Evolutionary conservation across 2,797 vertebrate genomes (phyloP).

Genomic region (Clarias pachynema): DNA sequence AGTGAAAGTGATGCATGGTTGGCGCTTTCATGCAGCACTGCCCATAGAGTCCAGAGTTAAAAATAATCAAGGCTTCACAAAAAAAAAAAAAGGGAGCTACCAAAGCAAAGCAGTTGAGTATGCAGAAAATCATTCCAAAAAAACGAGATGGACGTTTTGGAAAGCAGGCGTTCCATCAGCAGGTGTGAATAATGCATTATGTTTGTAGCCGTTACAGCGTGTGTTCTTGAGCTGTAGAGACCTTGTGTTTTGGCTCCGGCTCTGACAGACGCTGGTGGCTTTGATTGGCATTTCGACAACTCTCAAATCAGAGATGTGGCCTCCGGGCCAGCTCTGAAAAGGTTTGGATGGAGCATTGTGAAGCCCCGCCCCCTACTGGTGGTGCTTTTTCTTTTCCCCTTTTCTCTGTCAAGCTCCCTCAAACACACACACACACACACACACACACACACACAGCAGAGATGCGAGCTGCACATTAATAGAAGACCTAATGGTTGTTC

Average conservation of each 20-base stretch:
- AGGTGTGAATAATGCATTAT: conserved; percentile 13
- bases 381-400: background rate
- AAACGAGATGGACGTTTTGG: conserved; percentile 3
- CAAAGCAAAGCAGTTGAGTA: conserved; percentile 14
- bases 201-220: conserved; percentile 9
- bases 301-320: conserved; percentile 32
- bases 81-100: conserved; percentile 13
- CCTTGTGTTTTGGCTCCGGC: conserved; percentile 40
- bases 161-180: conserved; percentile 11
- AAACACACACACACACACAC: conserved; percentile 12
- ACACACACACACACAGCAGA: conserved; percentile 22
- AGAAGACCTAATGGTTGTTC: conserved; percentile 45
- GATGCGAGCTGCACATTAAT: conserved; percentile 38
- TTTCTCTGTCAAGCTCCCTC: conserved; percentile 13
- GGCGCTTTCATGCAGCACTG: conserved; percentile 24
- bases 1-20: conserved; percentile 41
- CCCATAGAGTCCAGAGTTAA: conserved; percentile 30
- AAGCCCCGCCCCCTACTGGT: background rate
- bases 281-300: conserved; percentile 58
- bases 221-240: conserved; percentile 30
- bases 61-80: conserved; percentile 37
- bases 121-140: conserved; percentile 12
- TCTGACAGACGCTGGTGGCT: conserved; percentile 45
- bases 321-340: background rate
- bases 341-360: background rate